phyloP scores from a whole-genome alignment of 1,140 invertebrate species.

The Heliconius eleuchia region DNA sequence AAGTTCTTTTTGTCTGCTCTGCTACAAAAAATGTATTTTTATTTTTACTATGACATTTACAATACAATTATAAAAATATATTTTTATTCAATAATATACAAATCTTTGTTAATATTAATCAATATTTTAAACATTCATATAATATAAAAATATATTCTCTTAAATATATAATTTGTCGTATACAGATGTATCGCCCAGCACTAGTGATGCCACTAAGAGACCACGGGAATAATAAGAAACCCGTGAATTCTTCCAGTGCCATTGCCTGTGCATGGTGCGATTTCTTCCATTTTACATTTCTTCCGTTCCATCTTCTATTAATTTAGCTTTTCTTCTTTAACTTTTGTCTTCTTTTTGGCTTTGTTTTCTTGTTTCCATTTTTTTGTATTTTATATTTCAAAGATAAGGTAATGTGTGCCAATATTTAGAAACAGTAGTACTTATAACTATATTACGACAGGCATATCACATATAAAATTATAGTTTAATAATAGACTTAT shows the following conservation, averaged over 20 bases:
- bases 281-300: slow-evolving; percentile 49
- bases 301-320: slow-evolving; percentile 23
- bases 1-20: no score
- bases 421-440: no score
- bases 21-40: no score
- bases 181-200: slow-evolving; percentile 65
- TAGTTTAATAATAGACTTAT: no score
- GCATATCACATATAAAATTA: no score
- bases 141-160: background rate
- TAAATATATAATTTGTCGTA: background rate
- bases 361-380: background rate
- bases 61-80: no score
- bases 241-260: slow-evolving; percentile 82
- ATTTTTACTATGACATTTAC: no score
- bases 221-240: slow-evolving; percentile 70
- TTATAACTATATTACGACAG: no score
- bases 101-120: no score
- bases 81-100: no score
- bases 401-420: no score
- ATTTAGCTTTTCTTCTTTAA: background rate
- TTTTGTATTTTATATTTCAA: no score
- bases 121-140: background rate
- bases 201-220: slow-evolving; percentile 81
- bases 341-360: background rate
- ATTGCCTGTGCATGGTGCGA: slow-evolving; percentile 78